Percentiles rank a stretch among this genome's conserved stretches.
Conservation (phyloP, 2,113 vertebrate genomes). For the Salminus brasiliensis region DNA sequence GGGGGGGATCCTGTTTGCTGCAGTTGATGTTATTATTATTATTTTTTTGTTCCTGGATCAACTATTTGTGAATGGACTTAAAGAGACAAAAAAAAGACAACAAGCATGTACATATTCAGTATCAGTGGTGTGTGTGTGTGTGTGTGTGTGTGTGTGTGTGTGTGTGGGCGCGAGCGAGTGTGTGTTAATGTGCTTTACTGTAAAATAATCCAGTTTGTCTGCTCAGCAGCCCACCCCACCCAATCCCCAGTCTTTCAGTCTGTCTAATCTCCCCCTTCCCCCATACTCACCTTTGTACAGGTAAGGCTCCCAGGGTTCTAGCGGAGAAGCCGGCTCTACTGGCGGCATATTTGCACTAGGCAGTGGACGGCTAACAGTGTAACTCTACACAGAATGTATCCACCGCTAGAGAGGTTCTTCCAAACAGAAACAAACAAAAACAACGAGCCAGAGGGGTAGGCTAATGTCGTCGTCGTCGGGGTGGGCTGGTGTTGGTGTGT, state of each 20-base stretch:
- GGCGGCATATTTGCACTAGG: constrained; percentile 37
- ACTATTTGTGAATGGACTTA: constrained; percentile 47
- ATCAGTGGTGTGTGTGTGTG: constrained; percentile 72
- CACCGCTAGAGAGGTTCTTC: constrained; percentile 27
- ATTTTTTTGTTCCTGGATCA: constrained; percentile 21
- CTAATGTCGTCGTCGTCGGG: background rate
- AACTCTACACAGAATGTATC: constrained; percentile 54
- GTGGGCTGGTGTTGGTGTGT: constrained; percentile 37
- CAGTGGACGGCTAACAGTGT: constrained; percentile 17
- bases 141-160: constrained; percentile 57
- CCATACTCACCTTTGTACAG: background rate
- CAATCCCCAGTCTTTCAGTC: constrained; percentile 1
- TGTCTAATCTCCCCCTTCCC: background rate
- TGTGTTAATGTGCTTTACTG: constrained; percentile 75
- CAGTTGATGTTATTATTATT: background rate
- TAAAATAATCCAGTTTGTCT: constrained; percentile 66
- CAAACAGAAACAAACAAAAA: background rate
- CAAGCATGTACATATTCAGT: constrained; percentile 76
- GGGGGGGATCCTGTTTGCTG: constrained; percentile 11
- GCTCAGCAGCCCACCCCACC: constrained; percentile 35
- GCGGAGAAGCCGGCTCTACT: constrained; percentile 1
- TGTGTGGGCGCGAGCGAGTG: background rate
- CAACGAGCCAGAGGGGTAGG: constrained; percentile 1
- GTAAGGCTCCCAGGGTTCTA: constrained; percentile 6
- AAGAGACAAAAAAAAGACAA: constrained; percentile 38